A percentile compares a stretch with the other conserved stretches of the same genome.
phyloP scores from a whole-genome alignment of 2,113 vertebrate species.

The Taxidea taxus region DNA sequence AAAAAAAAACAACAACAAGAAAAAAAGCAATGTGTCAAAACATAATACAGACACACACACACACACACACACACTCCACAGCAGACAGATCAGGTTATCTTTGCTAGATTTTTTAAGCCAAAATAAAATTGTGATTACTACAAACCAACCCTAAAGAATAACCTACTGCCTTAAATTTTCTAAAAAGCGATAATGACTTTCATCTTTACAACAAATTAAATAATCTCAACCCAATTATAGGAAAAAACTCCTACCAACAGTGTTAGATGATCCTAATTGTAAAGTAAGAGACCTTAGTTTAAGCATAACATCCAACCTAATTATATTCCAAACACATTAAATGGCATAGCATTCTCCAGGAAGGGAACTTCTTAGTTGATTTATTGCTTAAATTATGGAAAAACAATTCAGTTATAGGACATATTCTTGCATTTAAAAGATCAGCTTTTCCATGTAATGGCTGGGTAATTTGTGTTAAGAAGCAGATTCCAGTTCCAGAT shows the following conservation, averaged over 20 bases:
- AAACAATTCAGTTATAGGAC: slow-evolving; percentile 50
- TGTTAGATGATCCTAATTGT: slow-evolving; percentile 71
- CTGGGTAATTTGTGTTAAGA: slow-evolving; percentile 58
- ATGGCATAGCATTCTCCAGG: background rate
- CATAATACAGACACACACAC: background rate
- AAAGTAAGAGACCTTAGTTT: slow-evolving; percentile 71
- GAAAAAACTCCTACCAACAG: slow-evolving; percentile 60
- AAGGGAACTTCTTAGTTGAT: slow-evolving; percentile 62
- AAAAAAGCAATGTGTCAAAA: slow-evolving; percentile 49
- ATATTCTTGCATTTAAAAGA: slow-evolving; percentile 41
- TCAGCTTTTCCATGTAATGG: slow-evolving; percentile 28
- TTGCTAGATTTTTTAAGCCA: slow-evolving; percentile 53
- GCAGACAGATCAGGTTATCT: background rate
- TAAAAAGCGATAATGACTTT: slow-evolving; percentile 71
- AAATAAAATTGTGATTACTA: slow-evolving; percentile 83
- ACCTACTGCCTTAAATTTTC: slow-evolving; percentile 72
- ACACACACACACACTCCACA: background rate
- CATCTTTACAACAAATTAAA: slow-evolving; percentile 75
- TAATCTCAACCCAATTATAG: slow-evolving; percentile 70
- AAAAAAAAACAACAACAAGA: too few species aligned
- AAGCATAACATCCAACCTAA: slow-evolving; percentile 68
- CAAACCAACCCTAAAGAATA: slow-evolving; percentile 73
- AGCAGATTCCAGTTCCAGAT: slow-evolving; percentile 35
- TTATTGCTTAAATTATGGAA: slow-evolving; percentile 65
- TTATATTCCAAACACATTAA: slow-evolving; percentile 72